phyloP scores from a whole-genome alignment of 2,113 vertebrate species.

The Notiomystis cincta region DNA sequence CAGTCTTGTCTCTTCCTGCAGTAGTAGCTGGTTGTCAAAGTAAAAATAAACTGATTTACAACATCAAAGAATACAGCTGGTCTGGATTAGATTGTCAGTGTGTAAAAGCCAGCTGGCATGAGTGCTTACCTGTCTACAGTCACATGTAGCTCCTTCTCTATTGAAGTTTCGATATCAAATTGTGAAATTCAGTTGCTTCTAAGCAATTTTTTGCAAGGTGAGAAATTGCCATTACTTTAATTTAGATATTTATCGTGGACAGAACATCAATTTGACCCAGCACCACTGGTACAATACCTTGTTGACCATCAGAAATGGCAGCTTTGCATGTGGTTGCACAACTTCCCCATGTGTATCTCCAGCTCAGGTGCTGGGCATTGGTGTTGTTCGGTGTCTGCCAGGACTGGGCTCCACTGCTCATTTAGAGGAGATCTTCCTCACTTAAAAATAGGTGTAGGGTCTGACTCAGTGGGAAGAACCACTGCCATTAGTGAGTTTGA shows the following conservation, averaged over 20 bases:
- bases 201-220: not conserved
- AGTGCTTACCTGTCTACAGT: not conserved
- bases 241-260: not conserved
- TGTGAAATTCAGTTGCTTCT: not conserved
- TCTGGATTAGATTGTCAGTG: not conserved
- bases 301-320: not conserved
- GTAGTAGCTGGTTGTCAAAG: conserved; percentile 1
- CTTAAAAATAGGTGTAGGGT: not conserved
- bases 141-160: not conserved
- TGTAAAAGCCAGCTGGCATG: conserved; percentile 4
- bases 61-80: conserved; percentile 32
- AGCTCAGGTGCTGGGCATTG: not conserved
- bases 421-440: not conserved
- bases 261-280: not conserved
- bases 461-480: not conserved
- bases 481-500: not conserved
- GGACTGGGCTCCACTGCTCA: not conserved
- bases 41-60: conserved; percentile 20
- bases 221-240: not conserved
- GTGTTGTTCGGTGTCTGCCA: not conserved
- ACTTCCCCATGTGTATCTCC: rapidly evolving
- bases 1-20: conserved; percentile 2
- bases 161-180: not conserved
- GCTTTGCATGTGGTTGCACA: not conserved
- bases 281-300: not conserved